phyloP scores from a whole-genome alignment of 2,888 invertebrate species.

The Leistus spinibarbis region DNA sequence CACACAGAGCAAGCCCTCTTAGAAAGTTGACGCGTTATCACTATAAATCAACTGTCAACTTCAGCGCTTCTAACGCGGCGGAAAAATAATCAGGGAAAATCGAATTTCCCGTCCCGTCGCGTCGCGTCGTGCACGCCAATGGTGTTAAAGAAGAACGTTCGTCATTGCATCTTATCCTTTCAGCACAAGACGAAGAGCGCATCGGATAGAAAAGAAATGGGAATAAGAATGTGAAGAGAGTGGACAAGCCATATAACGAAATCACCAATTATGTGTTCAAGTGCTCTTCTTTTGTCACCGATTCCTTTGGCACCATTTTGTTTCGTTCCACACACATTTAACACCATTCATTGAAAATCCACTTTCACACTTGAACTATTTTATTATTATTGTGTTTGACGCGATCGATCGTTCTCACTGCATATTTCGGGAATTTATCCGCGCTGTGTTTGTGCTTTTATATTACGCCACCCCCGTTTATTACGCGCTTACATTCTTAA shows the following conservation, averaged over 20 bases:
- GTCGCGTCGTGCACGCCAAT: neutral
- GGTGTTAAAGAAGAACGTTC: neutral
- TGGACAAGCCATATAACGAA: constrained; percentile 22
- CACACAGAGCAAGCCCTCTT: neutral
- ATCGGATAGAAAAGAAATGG: neutral
- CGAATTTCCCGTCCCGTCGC: neutral
- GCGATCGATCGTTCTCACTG: constrained; percentile 51
- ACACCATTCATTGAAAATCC: constrained; percentile 57
- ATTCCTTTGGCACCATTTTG: constrained; percentile 50
- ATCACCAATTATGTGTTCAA: constrained; percentile 31
- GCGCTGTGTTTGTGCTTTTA: constrained; percentile 16
- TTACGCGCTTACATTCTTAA: neutral
- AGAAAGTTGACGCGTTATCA: constrained; percentile 30
- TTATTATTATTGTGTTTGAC: constrained; percentile 55
- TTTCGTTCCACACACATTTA: too few species aligned
- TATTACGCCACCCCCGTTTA: neutral
- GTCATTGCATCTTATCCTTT: neutral
- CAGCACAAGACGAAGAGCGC: constrained; percentile 3
- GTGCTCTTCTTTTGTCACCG: constrained; percentile 52
- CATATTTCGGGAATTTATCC: constrained; percentile 48
- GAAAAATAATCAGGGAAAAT: constrained; percentile 27
- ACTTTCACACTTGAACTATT: constrained; percentile 57
- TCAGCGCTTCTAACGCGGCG: neutral
- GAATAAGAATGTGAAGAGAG: constrained; percentile 7
- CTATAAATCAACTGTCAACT: constrained; percentile 18